These are phyloP conservation scores for Monodelphis domestica DNA, from an alignment of 2,797 vertebrate species.

Conservation along the genomic window DNA sequence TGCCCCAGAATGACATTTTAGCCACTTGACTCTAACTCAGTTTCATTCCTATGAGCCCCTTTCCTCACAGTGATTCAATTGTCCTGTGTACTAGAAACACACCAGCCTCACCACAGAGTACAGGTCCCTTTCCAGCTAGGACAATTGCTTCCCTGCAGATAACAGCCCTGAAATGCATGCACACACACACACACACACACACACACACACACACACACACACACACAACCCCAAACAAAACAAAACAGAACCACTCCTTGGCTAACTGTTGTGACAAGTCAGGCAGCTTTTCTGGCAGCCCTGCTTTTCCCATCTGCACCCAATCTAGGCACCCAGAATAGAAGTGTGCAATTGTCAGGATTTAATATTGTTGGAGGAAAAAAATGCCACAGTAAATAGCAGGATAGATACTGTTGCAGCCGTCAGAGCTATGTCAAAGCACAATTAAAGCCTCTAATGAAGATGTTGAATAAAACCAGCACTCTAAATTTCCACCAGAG, in stretches of 20 bases:
- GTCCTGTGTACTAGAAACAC: background rate
- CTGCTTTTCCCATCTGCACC: constrained; percentile 71
- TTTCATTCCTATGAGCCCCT: background rate
- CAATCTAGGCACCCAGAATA: constrained; percentile 70
- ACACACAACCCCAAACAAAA: background rate
- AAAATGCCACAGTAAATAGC: constrained; percentile 48
- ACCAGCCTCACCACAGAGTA: constrained; percentile 23
- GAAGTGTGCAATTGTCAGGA: constrained; percentile 66
- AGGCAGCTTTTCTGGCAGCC: constrained; percentile 72
- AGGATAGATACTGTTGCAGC: constrained; percentile 37
- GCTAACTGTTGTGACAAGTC: constrained; percentile 78
- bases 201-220: constrained; percentile 13
- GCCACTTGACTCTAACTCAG: rapidly evolving
- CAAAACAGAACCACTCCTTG: background rate
- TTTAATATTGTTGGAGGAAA: constrained; percentile 59
- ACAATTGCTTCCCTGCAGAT: constrained; percentile 69
- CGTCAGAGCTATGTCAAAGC: constrained; percentile 55
- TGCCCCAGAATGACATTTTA: rapidly evolving
- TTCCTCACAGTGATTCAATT: background rate
- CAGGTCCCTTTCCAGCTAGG: constrained; percentile 57
- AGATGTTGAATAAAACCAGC: background rate
- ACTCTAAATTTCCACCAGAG: background rate
- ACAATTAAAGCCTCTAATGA: constrained; percentile 64
- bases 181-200: no score
- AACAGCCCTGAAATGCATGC: constrained; percentile 64